Evolutionary conservation across 2,797 vertebrate genomes (phyloP).

Genomic region (Micropoecilia bifurca): DNA sequence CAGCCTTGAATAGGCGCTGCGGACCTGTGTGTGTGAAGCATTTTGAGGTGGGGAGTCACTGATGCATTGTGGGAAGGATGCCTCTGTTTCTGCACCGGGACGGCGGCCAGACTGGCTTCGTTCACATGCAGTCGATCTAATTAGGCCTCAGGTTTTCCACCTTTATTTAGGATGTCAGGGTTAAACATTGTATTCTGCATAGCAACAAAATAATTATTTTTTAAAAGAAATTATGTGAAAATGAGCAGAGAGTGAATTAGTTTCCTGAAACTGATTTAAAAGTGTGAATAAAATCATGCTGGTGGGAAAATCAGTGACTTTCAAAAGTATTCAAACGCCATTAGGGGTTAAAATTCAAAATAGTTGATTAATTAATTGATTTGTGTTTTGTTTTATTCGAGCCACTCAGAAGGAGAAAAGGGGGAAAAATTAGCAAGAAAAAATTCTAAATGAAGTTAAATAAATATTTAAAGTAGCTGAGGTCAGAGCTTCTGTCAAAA

Average conservation of each 20-base stretch:
- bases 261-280: conserved; percentile 38
- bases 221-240: neutral
- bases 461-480: neutral
- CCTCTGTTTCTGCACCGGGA: conserved; percentile 42
- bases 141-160: conserved; percentile 34
- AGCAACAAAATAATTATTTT: neutral
- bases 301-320: neutral
- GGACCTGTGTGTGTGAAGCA: conserved; percentile 49
- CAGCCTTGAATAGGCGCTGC: conserved; percentile 64
- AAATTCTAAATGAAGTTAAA: neutral
- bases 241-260: conserved; percentile 28
- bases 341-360: too few relatives aligned
- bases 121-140: conserved; percentile 29
- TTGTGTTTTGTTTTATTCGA: too few relatives aligned
- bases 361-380: too few relatives aligned
- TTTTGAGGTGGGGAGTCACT: conserved; percentile 54
- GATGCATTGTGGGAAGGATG: conserved; percentile 62
- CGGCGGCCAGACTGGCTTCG: conserved; percentile 21
- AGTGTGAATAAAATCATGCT: neutral
- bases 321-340: neutral
- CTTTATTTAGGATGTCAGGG: neutral
- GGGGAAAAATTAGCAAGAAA: too few relatives aligned
- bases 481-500: neutral
- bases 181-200: neutral
- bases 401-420: too few relatives aligned